These are phyloP conservation scores for Hydrozoanthus tunicans DNA, from an alignment of 64 coral and sea anemone species.

Conservation along the genomic window DNA sequence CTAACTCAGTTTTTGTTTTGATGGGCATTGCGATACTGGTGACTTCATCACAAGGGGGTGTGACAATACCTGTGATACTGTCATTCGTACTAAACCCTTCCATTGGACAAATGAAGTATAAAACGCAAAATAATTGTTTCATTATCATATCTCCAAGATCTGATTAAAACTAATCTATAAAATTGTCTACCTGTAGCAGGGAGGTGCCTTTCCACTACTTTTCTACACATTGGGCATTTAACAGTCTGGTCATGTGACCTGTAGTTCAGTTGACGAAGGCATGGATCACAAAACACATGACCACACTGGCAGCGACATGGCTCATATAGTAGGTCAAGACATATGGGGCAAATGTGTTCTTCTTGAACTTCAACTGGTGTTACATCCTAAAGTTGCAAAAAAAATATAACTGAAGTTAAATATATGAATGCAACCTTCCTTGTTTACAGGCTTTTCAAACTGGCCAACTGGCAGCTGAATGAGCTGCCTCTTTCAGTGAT, in stretches of 20 bases:
- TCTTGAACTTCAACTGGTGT: constrained; percentile 47
- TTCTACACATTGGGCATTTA: constrained; percentile 87
- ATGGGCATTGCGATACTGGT: too few species aligned
- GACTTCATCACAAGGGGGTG: too few species aligned
- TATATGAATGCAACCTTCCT: background rate
- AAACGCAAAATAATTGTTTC: background rate
- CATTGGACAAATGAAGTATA: too few species aligned
- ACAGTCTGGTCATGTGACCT: constrained; percentile 38
- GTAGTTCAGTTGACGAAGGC: constrained; percentile 80
- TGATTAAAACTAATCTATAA: background rate
- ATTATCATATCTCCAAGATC: background rate
- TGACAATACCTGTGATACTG: too few species aligned
- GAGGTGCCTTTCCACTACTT: constrained; percentile 45
- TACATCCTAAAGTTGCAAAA: background rate
- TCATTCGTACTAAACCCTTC: too few species aligned
- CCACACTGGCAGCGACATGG: constrained; percentile 78
- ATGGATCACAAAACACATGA: constrained; percentile 95
- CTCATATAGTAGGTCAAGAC: constrained; percentile 83
- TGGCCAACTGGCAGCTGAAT: too few species aligned
- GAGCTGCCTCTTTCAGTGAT: too few species aligned
- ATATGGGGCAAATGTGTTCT: constrained; percentile 68
- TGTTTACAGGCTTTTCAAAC: background rate
- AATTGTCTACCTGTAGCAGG: constrained; percentile 61
- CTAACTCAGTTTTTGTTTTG: too few species aligned
- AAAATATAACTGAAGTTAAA: background rate